A percentile compares a stretch with the other conserved stretches of the same genome.
Evolutionary conservation across 2,888 invertebrate species (phyloP).

Genomic region (Baccha elongata): DNA sequence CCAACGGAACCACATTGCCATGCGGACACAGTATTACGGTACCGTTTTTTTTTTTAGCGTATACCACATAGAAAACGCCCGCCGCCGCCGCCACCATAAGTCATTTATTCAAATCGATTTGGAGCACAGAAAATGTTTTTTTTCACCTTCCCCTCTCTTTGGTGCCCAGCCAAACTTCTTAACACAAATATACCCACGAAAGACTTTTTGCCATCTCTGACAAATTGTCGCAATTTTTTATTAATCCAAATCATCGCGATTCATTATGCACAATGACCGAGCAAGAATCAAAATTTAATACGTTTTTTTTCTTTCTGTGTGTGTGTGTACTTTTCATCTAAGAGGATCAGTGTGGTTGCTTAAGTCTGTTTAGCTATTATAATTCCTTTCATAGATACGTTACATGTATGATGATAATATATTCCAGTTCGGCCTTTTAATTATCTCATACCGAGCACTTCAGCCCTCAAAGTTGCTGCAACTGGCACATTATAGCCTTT

Average conservation of each 20-base stretch:
- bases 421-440: slow-evolving; percentile 47
- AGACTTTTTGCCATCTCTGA: slow-evolving; percentile 59
- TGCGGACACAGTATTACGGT: slow-evolving; percentile 12
- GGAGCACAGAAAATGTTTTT: slow-evolving; percentile 40
- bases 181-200: slow-evolving; percentile 40
- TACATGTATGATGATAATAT: slow-evolving; percentile 27
- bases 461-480: slow-evolving; percentile 57
- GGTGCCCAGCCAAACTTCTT: slow-evolving; percentile 38
- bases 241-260: slow-evolving; percentile 77
- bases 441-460: slow-evolving; percentile 30
- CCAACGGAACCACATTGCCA: slow-evolving; percentile 67
- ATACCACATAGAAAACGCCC: background rate
- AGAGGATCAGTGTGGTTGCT: background rate
- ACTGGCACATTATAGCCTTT: slow-evolving; percentile 75
- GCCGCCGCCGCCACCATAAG: slow-evolving; percentile 53
- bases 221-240: slow-evolving; percentile 77
- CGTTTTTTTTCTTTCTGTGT: background rate
- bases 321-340: no score
- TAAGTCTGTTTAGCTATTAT: background rate
- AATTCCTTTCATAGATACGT: no score
- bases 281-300: slow-evolving; percentile 69
- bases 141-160: background rate
- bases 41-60: slow-evolving; percentile 41
- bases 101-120: slow-evolving; percentile 72
- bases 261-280: slow-evolving; percentile 76